These are phyloP conservation scores for Xanthia icteritia DNA, from an alignment of 2,888 invertebrate species.

Conservation along the genomic window DNA sequence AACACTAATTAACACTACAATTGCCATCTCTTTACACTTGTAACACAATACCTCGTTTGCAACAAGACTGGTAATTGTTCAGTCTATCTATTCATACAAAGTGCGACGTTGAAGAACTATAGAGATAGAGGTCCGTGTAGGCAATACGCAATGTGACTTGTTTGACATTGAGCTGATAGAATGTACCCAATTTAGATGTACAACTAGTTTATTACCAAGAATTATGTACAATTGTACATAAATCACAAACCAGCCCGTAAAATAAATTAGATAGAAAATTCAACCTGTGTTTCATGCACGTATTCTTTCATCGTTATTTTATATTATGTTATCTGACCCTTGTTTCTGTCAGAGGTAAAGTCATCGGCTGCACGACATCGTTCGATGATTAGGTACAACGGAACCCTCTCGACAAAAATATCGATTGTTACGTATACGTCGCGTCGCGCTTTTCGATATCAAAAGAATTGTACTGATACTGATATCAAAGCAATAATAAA, in stretches of 20 bases:
- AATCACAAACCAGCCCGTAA: neutral
- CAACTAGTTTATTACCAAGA: slow-evolving; percentile 19
- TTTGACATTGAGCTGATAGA: slow-evolving; percentile 55
- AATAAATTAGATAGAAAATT: slow-evolving; percentile 34
- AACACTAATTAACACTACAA: slow-evolving; percentile 68
- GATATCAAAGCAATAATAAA: slow-evolving; percentile 15
- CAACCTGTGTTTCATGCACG: slow-evolving; percentile 30
- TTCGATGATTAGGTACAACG: neutral
- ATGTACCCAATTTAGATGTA: slow-evolving; percentile 47
- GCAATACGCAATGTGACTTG: slow-evolving; percentile 44
- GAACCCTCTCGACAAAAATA: neutral
- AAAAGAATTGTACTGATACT: neutral
- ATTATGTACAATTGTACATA: neutral
- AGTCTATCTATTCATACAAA: slow-evolving; percentile 45
- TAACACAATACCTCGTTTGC: slow-evolving; percentile 66
- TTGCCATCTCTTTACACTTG: slow-evolving; percentile 60
- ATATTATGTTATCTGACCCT: slow-evolving; percentile 46
- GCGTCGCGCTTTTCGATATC: slow-evolving; percentile 9
- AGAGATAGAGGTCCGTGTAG: slow-evolving; percentile 27
- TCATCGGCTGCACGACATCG: slow-evolving; percentile 35
- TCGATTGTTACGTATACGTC: slow-evolving; percentile 3
- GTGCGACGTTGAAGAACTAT: slow-evolving; percentile 37
- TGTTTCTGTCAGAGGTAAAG: slow-evolving; percentile 45
- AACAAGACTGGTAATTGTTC: slow-evolving; percentile 57
- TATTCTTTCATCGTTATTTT: slow-evolving; percentile 35